Evolutionary conservation across 2,797 vertebrate genomes (phyloP).

Genomic region (Pipistrellus pygmaeus): DNA sequence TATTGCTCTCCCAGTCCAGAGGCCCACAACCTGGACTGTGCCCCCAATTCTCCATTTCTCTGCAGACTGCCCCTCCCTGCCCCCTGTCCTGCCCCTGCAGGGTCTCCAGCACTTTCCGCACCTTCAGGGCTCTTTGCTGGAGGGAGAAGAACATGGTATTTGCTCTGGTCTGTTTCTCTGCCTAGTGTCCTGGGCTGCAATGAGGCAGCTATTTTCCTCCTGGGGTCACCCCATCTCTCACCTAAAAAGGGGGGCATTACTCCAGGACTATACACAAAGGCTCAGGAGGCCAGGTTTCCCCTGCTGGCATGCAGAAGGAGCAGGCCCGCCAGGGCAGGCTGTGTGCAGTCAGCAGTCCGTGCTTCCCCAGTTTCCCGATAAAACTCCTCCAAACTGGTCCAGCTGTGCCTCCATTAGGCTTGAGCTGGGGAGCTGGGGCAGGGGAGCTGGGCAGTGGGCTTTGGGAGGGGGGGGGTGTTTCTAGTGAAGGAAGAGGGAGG

Average conservation of each 20-base stretch:
- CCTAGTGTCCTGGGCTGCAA: neutral
- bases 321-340: neutral
- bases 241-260: neutral
- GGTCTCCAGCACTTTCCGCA: neutral
- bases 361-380: neutral
- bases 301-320: neutral
- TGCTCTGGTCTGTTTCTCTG: neutral
- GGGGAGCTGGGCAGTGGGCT: neutral
- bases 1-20: neutral
- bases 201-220: neutral
- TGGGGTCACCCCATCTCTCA: neutral
- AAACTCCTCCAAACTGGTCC: neutral
- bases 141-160: no score
- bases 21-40: neutral
- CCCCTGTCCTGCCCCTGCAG: neutral
- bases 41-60: neutral
- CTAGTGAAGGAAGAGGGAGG: neutral
- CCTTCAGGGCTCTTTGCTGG: neutral
- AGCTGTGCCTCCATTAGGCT: neutral
- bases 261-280: neutral
- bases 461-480: no score
- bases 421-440: neutral
- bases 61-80: neutral
- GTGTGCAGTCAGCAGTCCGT: neutral
- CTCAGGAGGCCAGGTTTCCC: neutral